Conservation (phyloP, 2,113 vertebrate species). For the Blennius ocellaris region DNA sequence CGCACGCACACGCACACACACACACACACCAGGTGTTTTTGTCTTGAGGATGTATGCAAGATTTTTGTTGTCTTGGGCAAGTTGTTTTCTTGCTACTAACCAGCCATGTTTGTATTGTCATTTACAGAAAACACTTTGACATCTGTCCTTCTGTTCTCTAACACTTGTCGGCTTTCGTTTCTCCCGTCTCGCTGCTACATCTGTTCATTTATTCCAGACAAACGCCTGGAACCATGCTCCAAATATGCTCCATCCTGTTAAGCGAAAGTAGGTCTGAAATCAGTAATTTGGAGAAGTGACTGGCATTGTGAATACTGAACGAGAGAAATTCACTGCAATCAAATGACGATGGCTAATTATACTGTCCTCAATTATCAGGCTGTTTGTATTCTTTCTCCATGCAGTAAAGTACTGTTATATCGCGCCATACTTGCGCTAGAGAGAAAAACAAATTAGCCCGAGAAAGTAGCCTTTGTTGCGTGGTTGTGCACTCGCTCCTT, state of each 20-base stretch:
- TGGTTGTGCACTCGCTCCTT: conserved; percentile 36
- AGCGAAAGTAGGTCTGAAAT: conserved; percentile 29
- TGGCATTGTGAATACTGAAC: conserved; percentile 36
- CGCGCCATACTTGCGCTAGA: conserved; percentile 38
- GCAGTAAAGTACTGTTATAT: conserved; percentile 46
- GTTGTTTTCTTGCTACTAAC: background rate
- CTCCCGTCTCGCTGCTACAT: conserved; percentile 15
- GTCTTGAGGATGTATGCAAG: background rate
- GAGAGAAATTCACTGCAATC: conserved; percentile 17
- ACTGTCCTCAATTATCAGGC: conserved; percentile 41
- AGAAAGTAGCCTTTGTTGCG: conserved; percentile 60
- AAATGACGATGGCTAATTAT: conserved; percentile 55
- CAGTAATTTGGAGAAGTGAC: conserved; percentile 33
- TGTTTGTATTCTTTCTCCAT: conserved; percentile 34
- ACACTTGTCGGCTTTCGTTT: conserved; percentile 19
- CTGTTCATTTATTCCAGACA: conserved; percentile 45
- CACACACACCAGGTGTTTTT: too few species aligned
- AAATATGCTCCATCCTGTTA: conserved; percentile 28
- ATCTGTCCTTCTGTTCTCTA: conserved; percentile 25
- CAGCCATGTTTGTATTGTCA: background rate
- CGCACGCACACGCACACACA: too few species aligned
- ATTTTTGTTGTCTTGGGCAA: background rate
- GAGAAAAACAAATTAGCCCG: conserved; percentile 63
- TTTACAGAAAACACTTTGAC: conserved; percentile 14
- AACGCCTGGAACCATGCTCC: conserved; percentile 11